A percentile compares a stretch with the other conserved stretches of the same genome.
Evolutionary conservation across 2,888 invertebrate genomes (phyloP).

Genomic region (Melanostoma scalare): DNA sequence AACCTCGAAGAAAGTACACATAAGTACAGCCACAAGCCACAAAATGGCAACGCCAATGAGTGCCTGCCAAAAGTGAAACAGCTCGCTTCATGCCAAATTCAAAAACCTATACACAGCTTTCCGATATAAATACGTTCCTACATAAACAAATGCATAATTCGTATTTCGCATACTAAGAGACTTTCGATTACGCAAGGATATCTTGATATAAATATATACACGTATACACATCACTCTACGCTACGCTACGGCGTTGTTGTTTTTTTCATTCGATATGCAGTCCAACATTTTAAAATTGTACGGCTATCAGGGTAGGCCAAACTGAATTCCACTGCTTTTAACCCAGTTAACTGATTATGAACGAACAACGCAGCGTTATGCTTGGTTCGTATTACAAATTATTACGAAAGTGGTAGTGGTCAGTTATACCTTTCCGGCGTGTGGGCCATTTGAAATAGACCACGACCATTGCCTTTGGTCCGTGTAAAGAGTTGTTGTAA

Average conservation of each 20-base stretch:
- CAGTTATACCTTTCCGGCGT: conserved; percentile 68
- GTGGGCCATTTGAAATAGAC: conserved; percentile 68
- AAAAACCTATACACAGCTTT: conserved; percentile 26
- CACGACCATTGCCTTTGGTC: conserved; percentile 53
- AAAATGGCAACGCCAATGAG: conserved; percentile 39
- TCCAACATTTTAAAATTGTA: conserved; percentile 22
- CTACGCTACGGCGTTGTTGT: conserved; percentile 9
- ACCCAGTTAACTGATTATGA: conserved; percentile 72
- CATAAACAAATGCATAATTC: conserved; percentile 57
- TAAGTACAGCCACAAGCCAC: conserved; percentile 5
- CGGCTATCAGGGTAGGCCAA: conserved; percentile 35
- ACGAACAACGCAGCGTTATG: conserved; percentile 47
- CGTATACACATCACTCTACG: no score
- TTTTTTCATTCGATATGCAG: conserved; percentile 27
- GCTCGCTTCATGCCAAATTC: conserved; percentile 46
- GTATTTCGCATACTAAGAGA: conserved; percentile 55
- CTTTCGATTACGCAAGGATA: conserved; percentile 59
- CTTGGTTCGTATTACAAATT: conserved; percentile 50
- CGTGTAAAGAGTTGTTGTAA: conserved; percentile 22
- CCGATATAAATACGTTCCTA: conserved; percentile 13
- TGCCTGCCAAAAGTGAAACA: conserved; percentile 37
- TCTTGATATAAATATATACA: conserved; percentile 1
- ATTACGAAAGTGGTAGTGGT: conserved; percentile 69
- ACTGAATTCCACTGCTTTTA: conserved; percentile 68
- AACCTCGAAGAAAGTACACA: conserved; percentile 45